Evolutionary conservation across 2,797 vertebrate species (phyloP), one percentile per base, ranked within the genome.

Genomic region (Falco rusticolus): DNA sequence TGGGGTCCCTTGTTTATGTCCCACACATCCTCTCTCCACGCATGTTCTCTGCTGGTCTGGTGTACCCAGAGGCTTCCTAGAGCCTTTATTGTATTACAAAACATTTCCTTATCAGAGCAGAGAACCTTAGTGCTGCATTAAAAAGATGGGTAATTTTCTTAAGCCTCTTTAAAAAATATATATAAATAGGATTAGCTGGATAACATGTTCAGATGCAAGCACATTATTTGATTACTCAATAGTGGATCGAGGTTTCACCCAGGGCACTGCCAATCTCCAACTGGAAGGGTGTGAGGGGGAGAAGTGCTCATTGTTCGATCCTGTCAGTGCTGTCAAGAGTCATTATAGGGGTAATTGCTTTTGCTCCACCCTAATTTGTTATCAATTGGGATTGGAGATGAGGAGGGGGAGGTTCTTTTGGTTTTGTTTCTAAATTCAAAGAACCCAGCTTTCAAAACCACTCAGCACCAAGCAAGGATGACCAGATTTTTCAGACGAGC

Each of bases 121-220:
- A 98, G 97, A 98, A 97, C 97, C 97, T 97, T 97, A 97, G 94
- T 97, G 97, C 98, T 96, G 96, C 97, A 98, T 98, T 98, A 97
- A 98, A 98, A 98, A 97, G 96, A 98, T 76, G 95, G 98, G 96
- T 98, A 98, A 98, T 98, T 98, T 98, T 98, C 98, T 98, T 98
- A 98, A 98, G 97, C 97, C 97, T 97, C 97, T 97, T 97, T 97
- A 87, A 92, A 97, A 96, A 91, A 96, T 24, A 97, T 97, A 97
- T 96, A 98, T 97, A 98, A 98, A 98, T 97, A 97, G 96, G 97
- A 98, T 98, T 98, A 98, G 97, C 97, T 94, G 97, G 97, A 97
- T 98, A 98, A 98, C 98, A 97, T 93, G 96, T 96, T 98, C 97
- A 97, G 96, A 98, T 98, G 98, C 97, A 98, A 97, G 96, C 96